Conservation (phyloP, 2,797 vertebrate genomes). For the Naso thynnoides region DNA sequence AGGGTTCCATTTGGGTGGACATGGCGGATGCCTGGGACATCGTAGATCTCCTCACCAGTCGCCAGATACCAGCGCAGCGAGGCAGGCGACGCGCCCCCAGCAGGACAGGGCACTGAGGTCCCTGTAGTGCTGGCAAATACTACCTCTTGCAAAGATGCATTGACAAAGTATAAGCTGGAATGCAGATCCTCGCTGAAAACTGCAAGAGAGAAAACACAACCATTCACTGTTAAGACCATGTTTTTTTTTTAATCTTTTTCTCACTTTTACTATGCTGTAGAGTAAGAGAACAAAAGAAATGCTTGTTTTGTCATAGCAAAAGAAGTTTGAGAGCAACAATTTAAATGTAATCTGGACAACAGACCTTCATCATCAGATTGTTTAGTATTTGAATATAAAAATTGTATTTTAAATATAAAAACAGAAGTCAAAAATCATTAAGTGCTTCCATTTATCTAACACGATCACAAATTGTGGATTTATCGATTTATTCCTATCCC, state of each 20-base stretch:
- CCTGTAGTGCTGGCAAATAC: slow-evolving; percentile 99
- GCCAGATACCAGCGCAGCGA: slow-evolving; percentile 98
- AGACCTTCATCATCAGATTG: neutral
- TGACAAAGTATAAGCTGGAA: slow-evolving; percentile 99
- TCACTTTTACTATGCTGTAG: neutral
- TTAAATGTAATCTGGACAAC: slow-evolving; percentile 6
- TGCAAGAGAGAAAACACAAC: slow-evolving; percentile 76
- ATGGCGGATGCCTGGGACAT: slow-evolving; percentile 98
- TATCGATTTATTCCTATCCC: slow-evolving; percentile 48
- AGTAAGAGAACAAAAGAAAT: too few species aligned
- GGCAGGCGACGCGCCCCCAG: slow-evolving; percentile 93
- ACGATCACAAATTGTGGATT: slow-evolving; percentile 46
- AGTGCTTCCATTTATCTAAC: slow-evolving; percentile 22
- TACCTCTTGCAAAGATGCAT: slow-evolving; percentile 99
- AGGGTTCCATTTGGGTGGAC: slow-evolving; percentile 99
- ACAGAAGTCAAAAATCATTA: slow-evolving; percentile 3
- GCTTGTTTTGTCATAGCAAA: neutral
- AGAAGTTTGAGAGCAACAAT: neutral
- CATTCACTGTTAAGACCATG: slow-evolving; percentile 5
- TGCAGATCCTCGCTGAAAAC: slow-evolving; percentile 98
- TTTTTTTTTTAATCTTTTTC: neutral
- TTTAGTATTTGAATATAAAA: neutral
- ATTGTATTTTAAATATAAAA: neutral
- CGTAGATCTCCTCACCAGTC: slow-evolving; percentile 99
- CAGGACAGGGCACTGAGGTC: slow-evolving; percentile 98